A percentile compares a stretch with the other conserved stretches of the same genome.
These are phyloP conservation scores for Emys orbicularis DNA, from an alignment of 2,797 vertebrate species.

Conservation along the genomic window DNA sequence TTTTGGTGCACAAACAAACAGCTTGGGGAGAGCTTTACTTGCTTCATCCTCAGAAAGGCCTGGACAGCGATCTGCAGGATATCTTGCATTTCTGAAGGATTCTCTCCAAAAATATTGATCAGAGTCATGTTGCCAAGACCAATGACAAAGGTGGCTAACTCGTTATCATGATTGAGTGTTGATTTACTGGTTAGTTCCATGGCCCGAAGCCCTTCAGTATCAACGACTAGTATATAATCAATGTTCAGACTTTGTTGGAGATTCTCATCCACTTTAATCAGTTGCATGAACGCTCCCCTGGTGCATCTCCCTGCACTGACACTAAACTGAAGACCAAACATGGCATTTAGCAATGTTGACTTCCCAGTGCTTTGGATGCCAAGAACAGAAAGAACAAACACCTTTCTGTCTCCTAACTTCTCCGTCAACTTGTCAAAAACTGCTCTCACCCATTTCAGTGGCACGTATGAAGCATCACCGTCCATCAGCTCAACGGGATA, in stretches of 20 bases:
- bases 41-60: slow-evolving; percentile 81
- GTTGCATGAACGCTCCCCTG: slow-evolving; percentile 81
- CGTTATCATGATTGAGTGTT: slow-evolving; percentile 76
- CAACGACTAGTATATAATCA: slow-evolving; percentile 75
- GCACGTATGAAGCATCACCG: slow-evolving; percentile 83
- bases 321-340: slow-evolving; percentile 86
- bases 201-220: slow-evolving; percentile 79
- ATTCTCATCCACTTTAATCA: slow-evolving; percentile 67
- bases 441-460: slow-evolving; percentile 80
- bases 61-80: slow-evolving; percentile 80
- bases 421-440: slow-evolving; percentile 80
- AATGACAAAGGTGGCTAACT: slow-evolving; percentile 82
- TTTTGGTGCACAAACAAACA: slow-evolving; percentile 78
- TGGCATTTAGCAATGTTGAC: slow-evolving; percentile 85
- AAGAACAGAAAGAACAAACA: slow-evolving; percentile 86
- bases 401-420: slow-evolving; percentile 76
- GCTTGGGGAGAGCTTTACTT: slow-evolving; percentile 67
- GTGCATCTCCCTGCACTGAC: slow-evolving; percentile 82
- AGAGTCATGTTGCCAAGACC: slow-evolving; percentile 83
- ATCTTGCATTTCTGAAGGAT: slow-evolving; percentile 81
- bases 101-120: slow-evolving; percentile 83
- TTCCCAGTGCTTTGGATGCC: slow-evolving; percentile 86
- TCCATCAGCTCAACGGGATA: slow-evolving; percentile 85
- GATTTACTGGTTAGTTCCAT: slow-evolving; percentile 65
- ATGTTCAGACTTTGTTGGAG: slow-evolving; percentile 44